Conservation (phyloP, 2,113 vertebrate genomes). For the Polypterus bichir region DNA sequence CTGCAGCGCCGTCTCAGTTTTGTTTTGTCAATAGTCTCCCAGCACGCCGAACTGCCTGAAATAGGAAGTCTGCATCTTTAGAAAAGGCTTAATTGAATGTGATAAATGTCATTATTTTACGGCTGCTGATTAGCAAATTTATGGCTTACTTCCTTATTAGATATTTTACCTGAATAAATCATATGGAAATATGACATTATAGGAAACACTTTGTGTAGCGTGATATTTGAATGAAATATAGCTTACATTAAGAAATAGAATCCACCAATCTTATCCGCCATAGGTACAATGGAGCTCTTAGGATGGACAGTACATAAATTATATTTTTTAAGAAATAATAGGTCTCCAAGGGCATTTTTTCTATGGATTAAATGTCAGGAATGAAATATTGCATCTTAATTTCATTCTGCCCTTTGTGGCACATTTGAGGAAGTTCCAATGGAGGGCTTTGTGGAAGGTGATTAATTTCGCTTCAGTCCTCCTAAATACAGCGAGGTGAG, state of each 20-base stretch:
- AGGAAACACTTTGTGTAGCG: constrained; percentile 41
- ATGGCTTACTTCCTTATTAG: constrained; percentile 32
- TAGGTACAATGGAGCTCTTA: constrained; percentile 4
- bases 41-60: constrained; percentile 16
- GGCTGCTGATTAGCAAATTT: constrained; percentile 47
- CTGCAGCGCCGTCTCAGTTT: no score
- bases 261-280: constrained; percentile 22
- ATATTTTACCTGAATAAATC: constrained; percentile 35
- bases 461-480: constrained; percentile 25
- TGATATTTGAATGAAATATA: constrained; percentile 30
- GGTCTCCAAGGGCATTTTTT: constrained; percentile 4
- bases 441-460: constrained; percentile 22
- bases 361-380: constrained; percentile 29
- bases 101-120: constrained; percentile 50
- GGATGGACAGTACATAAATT: constrained; percentile 5
- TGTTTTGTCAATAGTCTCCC: not conserved
- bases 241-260: constrained; percentile 29
- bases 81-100: constrained; percentile 33
- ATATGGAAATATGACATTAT: constrained; percentile 41
- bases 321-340: not conserved
- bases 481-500: no score
- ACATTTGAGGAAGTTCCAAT: constrained; percentile 29
- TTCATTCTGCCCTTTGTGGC: constrained; percentile 28
- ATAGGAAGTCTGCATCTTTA: constrained; percentile 38
- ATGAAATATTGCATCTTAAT: constrained; percentile 49